Evolutionary conservation across 2,888 invertebrate genomes (phyloP), one percentile per base, ranked within the genome.

Genomic region (Gonocerus acuteangulatus): DNA sequence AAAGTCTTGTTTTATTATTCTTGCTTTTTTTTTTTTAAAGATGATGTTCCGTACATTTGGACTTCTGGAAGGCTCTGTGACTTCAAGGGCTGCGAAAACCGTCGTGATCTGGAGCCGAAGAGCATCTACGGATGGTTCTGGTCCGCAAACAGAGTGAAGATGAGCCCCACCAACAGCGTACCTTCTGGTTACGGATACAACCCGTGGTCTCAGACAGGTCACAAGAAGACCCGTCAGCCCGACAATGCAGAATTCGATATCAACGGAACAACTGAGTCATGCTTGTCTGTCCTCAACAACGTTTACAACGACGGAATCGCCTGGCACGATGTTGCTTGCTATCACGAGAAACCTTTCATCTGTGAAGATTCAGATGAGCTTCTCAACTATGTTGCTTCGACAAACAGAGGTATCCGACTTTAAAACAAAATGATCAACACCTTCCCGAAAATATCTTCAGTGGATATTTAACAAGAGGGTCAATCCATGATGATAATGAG

Each of bases 311-410:
- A 93, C 72, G 92, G 92, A 67, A 89, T 93, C 73, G 89, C 89
- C 68, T 93, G 92, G 92, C 92, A 92, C 76, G 92, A 92, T 75
- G 91, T 92, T 58, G 91, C 91, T 67, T 92, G 92, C 75, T 91
- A 92, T 75, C 92, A 92, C 76, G 89, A 92, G 76, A 93, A 93
- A 73, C 92, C 92, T 1, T 83, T 92, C 73, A 83, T 93, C 69
- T 93, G 92, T 74, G 93, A 92, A 73, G 92, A 93, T 75, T 87
- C 86, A 65, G 90, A 91, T 57, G 92, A 92, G 73, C 82, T 93
- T 65, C 80, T 92, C 71, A 87, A 83, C 74, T 92, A 91, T 75
- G 82, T 92, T 66, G 86, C 86, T 61, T 84, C 85, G 74, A 90
- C 86, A 72, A 91, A 92, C 78, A 87, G 85, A 67, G 86, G 87